Evolutionary conservation across 2,797 vertebrate species (phyloP), one percentile per base, ranked within the genome.

Genomic region (Rhabdomys pumilio): DNA sequence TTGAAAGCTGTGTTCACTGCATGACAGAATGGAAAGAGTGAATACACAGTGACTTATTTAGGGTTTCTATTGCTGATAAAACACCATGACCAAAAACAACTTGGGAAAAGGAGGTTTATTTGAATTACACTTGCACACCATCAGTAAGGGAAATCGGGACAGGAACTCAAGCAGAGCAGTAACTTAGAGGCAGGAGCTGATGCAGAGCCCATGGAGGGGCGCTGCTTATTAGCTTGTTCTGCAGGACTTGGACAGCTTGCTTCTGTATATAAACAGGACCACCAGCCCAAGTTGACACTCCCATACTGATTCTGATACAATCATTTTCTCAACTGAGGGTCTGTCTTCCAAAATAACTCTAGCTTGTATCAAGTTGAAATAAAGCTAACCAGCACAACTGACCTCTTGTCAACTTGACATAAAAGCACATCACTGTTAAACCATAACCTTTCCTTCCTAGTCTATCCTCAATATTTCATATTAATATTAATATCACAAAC

Each of bases 1-100:
- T 75, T 50, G 41, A 31, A 83, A 84, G 50, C 72, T 61, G n/a
- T 14, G 15, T 22, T 90, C 85, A 3, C 31, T 6, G 29, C 24
- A 26, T 93, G 92, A 95, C n/a, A 73, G 57, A 91, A 93, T 96
- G 94, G 96, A 96, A 96, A 77, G 79, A 95, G 83, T 96, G 85
- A 96, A 76, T 87, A 57, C 38, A 91, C 34, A 34, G 77, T 91
- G 75, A 93, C 61, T 87, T 96, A 91, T 86, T 69, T 38, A 38
- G 31, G 22, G 84, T 69, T 86, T 69, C 65, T n/a, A 22, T 86
- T 86, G 47, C 63, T 53, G 20, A 69, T 53, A 69, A 50, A 69
- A 86, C 6, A 24, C 63, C 3, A 69, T 15, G 47, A 17, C 31
- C 61, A 15, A 85, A 22, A 85, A 61, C 31, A 85, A 53, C 44